A percentile compares a stretch with the other conserved stretches of the same genome.
Conservation (phyloP, 2,797 vertebrate genomes). For the Notolabrus celidotus region DNA sequence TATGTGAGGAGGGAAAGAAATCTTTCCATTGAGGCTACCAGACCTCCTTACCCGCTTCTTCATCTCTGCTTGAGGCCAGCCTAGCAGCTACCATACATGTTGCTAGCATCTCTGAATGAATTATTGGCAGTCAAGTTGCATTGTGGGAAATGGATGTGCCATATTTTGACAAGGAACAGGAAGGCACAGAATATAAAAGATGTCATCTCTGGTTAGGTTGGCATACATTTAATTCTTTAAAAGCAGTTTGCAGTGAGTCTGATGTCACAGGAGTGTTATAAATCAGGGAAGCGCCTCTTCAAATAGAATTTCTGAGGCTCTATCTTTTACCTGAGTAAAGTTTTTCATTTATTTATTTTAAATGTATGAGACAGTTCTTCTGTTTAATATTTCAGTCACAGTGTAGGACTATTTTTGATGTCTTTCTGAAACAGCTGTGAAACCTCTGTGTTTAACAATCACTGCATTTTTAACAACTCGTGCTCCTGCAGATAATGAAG, state of each 20-base stretch:
- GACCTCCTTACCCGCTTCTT: background rate
- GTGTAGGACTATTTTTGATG: too few species aligned
- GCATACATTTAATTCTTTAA: background rate
- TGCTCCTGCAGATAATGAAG: too few species aligned
- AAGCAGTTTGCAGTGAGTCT: background rate
- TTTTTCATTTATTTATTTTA: background rate
- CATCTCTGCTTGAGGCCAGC: background rate
- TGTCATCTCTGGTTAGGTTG: background rate
- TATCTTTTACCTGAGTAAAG: background rate
- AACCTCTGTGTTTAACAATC: too few species aligned
- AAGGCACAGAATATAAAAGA: background rate
- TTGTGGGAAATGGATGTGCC: background rate
- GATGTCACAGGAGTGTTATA: background rate
- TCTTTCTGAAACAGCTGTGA: too few species aligned
- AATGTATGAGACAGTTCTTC: background rate
- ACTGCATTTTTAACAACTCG: too few species aligned
- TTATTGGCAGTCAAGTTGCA: background rate
- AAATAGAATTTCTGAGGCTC: background rate
- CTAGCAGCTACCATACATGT: background rate
- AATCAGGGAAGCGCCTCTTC: background rate
- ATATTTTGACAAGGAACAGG: too few species aligned
- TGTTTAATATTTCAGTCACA: background rate
- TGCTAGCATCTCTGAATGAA: too few species aligned
- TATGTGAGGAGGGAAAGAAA: background rate
- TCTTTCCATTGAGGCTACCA: background rate